Base-by-base conservation (phyloP, 2,888 invertebrate species). In the Heliconius charithonia region DNA sequence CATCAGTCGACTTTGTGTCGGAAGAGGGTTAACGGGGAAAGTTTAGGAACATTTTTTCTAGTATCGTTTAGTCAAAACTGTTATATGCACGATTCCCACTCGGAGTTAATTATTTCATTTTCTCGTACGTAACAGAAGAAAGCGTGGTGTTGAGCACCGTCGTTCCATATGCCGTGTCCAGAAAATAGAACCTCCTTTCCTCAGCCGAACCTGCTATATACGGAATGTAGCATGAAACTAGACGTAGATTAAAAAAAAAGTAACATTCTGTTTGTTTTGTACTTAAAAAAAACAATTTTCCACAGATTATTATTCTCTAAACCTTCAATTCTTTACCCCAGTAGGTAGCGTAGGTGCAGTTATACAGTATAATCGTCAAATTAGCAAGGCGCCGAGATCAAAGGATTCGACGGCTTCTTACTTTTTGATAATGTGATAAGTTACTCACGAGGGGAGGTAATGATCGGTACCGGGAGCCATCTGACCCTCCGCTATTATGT, bases 351-450 rank as follows among this genome's bases (percentile, higher is more conserved):
- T 41, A 41, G 41, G 41, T 12, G 0, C 41, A 13, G 13, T 41
- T 51, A 51, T 51, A 81, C 81, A 84, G 88, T 88, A 91, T 94
- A 93, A 94, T 93, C 91, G 93, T 91, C 91, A 87, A 93, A 93
- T 94, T 93, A 94, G 91, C 91, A 90, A 87, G 86, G 83, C 87
- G 85, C 83, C 81, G 84, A 90, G 92, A 94, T 94, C 94, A 94
- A 94, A 94, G 94, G 94, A 92, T 92, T 90, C 90, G 88, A 84
- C 90, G 91, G 92, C 92, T 93, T 92, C 92, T 88, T 90, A 92
- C 93, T 91, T 93, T 94, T 93, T 91, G 90, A 94, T 94, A 93
- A 94, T 92, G 93, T 91, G 93, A 94, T 94, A 94, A 94, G 90
- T 93, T 93, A 91, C 90, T 91, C 90, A 91, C 90, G 79, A 87